Evolutionary conservation across 2,113 vertebrate species (phyloP).

Genomic region (Ancistrus triradiatus): DNA sequence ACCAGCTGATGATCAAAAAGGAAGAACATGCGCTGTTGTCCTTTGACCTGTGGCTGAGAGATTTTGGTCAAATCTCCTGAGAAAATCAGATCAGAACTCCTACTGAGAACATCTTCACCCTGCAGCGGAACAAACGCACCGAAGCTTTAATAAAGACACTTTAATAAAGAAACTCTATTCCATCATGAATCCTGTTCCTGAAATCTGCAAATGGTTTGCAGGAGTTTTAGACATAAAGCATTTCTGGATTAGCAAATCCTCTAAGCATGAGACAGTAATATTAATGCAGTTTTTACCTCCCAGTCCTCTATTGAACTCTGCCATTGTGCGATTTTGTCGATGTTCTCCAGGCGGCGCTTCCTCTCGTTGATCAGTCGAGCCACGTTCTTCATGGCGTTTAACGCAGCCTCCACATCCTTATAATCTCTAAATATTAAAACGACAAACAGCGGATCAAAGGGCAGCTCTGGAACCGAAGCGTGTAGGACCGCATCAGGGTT

Average conservation of each 20-base stretch:
- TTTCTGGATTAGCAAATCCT: too few species aligned
- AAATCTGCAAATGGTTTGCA: too few species aligned
- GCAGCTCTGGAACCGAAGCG: background rate
- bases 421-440: constrained; percentile 77
- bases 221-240: too few species aligned
- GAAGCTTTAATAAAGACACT: too few species aligned
- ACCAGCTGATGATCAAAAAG: constrained; percentile 96
- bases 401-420: constrained; percentile 88
- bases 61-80: constrained; percentile 88
- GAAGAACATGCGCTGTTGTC: constrained; percentile 93
- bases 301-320: constrained; percentile 93
- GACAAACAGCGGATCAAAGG: background rate
- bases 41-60: constrained; percentile 86
- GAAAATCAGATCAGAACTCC: constrained; percentile 92
- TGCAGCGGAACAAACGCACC: constrained; percentile 43
- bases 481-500: background rate
- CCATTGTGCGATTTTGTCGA: constrained; percentile 95
- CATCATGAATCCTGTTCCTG: too few species aligned
- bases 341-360: constrained; percentile 92
- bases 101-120: constrained; percentile 89
- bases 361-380: constrained; percentile 90
- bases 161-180: too few species aligned
- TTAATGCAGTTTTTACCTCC: constrained; percentile 83
- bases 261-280: too few species aligned
- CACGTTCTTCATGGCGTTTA: constrained; percentile 95